phyloP scores from a whole-genome alignment of 2,888 invertebrate genomes.

The Selenia dentaria region DNA sequence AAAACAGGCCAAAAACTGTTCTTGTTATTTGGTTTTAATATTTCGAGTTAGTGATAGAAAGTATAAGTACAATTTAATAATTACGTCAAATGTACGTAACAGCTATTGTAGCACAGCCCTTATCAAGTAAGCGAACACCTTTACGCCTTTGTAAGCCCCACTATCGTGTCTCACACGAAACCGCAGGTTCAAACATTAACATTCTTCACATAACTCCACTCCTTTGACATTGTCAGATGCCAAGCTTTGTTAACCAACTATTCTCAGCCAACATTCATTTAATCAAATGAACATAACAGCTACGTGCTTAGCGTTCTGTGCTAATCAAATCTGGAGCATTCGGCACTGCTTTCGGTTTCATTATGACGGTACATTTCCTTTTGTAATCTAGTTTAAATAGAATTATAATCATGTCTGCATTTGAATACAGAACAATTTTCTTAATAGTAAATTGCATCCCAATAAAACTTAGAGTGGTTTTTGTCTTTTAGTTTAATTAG shows the following conservation, averaged over 20 bases:
- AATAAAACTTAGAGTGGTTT: too few relatives aligned
- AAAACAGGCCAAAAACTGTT: too few relatives aligned
- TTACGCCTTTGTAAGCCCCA: slow-evolving; percentile 24
- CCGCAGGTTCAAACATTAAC: slow-evolving; percentile 37
- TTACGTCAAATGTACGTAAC: too few relatives aligned
- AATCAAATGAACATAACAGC: slow-evolving; percentile 66
- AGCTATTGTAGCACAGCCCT: too few relatives aligned
- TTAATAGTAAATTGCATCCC: too few relatives aligned
- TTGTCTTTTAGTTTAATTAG: too few relatives aligned
- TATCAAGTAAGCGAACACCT: slow-evolving; percentile 21
- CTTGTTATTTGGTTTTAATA: too few relatives aligned
- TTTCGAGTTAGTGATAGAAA: too few relatives aligned
- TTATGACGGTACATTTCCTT: slow-evolving; percentile 24
- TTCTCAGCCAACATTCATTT: slow-evolving; percentile 61
- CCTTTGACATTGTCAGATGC: slow-evolving; percentile 53
- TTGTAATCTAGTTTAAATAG: slow-evolving; percentile 1
- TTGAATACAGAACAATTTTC: too few relatives aligned
- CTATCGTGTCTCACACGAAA: slow-evolving; percentile 35
- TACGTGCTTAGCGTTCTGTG: slow-evolving; percentile 58
- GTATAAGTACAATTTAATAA: too few relatives aligned
- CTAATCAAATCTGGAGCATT: slow-evolving; percentile 64
- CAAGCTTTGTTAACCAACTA: slow-evolving; percentile 47
- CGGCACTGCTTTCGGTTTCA: slow-evolving; percentile 49
- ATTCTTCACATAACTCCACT: slow-evolving; percentile 45
- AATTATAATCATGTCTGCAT: background rate